These are phyloP conservation scores for Malaclemys terrapin DNA, from an alignment of 2,113 vertebrate species.

Conservation along the genomic window DNA sequence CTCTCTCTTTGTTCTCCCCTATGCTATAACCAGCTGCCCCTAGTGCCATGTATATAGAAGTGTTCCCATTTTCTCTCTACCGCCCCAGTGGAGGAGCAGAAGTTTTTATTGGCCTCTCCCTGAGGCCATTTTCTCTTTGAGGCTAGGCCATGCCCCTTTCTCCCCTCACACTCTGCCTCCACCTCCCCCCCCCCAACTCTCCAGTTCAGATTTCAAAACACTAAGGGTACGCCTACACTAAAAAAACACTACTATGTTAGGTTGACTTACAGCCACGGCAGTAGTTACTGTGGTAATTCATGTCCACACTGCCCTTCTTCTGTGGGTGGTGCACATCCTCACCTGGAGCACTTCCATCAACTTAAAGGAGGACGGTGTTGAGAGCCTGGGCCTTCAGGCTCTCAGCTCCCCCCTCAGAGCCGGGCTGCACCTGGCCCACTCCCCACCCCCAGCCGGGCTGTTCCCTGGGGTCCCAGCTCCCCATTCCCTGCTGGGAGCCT, in stretches of 20 bases:
- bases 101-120: background rate
- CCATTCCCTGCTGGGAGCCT: too few relatives aligned
- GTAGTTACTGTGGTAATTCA: too few relatives aligned
- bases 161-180: background rate
- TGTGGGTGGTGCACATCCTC: too few relatives aligned
- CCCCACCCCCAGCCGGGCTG: too few relatives aligned
- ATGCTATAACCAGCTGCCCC: background rate
- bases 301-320: too few relatives aligned
- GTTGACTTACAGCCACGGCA: too few relatives aligned
- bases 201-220: conserved; percentile 43
- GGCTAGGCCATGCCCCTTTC: conserved; percentile 21
- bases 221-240: background rate
- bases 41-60: background rate
- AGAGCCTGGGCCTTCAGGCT: too few relatives aligned
- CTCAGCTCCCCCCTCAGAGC: too few relatives aligned
- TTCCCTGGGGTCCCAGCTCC: too few relatives aligned
- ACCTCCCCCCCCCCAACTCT: conserved; percentile 7
- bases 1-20: background rate
- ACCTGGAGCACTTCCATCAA: too few relatives aligned
- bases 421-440: too few relatives aligned
- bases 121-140: conserved; percentile 33
- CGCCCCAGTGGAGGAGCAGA: conserved; percentile 33
- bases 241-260: background rate
- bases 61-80: background rate
- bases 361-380: too few relatives aligned